These are phyloP conservation scores for Lucinisca nassula DNA, from an alignment of 2,888 invertebrate species.

Conservation along the genomic window DNA sequence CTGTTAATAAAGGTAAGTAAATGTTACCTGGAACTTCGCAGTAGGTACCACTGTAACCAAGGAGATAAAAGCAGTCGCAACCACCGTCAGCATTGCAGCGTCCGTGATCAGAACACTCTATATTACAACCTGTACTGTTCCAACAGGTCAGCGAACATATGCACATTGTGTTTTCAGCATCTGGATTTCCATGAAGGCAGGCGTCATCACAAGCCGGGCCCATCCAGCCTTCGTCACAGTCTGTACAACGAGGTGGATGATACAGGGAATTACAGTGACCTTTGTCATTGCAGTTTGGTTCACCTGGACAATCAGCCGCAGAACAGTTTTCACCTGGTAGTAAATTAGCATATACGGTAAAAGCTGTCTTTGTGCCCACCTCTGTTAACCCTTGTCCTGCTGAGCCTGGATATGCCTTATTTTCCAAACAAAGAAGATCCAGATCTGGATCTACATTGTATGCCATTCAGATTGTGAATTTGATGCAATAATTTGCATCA, in stretches of 20 bases:
- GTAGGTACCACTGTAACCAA: conserved; percentile 77
- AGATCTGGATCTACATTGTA: too few species aligned
- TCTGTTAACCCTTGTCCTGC: too few species aligned
- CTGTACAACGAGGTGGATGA: conserved; percentile 76
- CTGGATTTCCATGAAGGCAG: conserved; percentile 73
- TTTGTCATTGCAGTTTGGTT: conserved; percentile 75
- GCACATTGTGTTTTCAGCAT: conserved; percentile 66
- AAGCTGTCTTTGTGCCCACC: too few species aligned
- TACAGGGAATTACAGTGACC: conserved; percentile 72
- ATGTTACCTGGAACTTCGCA: conserved; percentile 74
- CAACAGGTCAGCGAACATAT: conserved; percentile 77
- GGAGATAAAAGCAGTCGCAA: conserved; percentile 77
- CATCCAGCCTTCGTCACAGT: conserved; percentile 77
- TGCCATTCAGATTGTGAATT: too few species aligned
- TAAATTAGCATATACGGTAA: too few species aligned
- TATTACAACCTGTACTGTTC: conserved; percentile 79
- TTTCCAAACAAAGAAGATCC: too few species aligned
- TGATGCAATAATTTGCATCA: too few species aligned
- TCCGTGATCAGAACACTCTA: conserved; percentile 79
- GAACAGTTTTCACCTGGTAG: conserved; percentile 75
- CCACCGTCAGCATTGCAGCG: conserved; percentile 61
- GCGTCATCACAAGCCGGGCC: conserved; percentile 77
- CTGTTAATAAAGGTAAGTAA: too few species aligned
- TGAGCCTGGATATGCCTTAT: too few species aligned
- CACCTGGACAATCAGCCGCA: conserved; percentile 77